A percentile compares a stretch with the other conserved stretches of the same genome.
Conservation (phyloP, 2,888 invertebrate genomes). For the Metacarcinus magister region DNA sequence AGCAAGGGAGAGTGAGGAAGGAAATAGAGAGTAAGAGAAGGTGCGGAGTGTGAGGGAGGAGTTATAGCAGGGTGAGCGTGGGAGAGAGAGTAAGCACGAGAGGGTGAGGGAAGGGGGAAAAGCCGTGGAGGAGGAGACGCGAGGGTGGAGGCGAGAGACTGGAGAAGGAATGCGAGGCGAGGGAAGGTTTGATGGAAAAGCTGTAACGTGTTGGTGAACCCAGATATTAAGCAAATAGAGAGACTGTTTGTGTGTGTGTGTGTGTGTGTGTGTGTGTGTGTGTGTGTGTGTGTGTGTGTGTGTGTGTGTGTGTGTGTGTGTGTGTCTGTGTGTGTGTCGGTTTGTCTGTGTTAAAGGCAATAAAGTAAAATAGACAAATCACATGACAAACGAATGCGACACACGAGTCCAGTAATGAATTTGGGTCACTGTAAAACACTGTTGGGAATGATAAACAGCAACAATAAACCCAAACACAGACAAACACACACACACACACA, state of each 20-base stretch:
- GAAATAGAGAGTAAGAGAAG: not conserved
- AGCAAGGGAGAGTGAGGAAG: not conserved
- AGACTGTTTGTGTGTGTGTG: constrained; percentile 40
- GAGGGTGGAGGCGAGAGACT: not conserved
- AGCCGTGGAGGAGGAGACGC: not conserved
- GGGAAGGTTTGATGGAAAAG: not conserved
- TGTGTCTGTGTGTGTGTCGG: not conserved
- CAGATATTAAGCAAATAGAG: not conserved
- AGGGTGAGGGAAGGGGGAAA: not conserved
- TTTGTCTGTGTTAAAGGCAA: not conserved
- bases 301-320: constrained; percentile 26
- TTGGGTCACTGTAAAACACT: not conserved
- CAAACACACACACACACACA: no score
- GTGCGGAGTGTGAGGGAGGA: not conserved
- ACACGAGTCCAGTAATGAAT: not conserved
- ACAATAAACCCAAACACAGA: not conserved
- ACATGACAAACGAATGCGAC: not conserved
- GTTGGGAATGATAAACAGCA: not conserved
- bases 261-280: constrained; percentile 14
- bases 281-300: constrained; percentile 26
- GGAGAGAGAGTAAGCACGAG: not conserved
- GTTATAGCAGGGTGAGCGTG: not conserved
- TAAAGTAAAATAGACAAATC: not conserved
- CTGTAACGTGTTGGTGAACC: not conserved
- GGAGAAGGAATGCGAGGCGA: not conserved